A percentile compares a stretch with the other conserved stretches of the same genome.
Conservation (phyloP, 2,888 invertebrate species). For the Agonopterix heracliana region DNA sequence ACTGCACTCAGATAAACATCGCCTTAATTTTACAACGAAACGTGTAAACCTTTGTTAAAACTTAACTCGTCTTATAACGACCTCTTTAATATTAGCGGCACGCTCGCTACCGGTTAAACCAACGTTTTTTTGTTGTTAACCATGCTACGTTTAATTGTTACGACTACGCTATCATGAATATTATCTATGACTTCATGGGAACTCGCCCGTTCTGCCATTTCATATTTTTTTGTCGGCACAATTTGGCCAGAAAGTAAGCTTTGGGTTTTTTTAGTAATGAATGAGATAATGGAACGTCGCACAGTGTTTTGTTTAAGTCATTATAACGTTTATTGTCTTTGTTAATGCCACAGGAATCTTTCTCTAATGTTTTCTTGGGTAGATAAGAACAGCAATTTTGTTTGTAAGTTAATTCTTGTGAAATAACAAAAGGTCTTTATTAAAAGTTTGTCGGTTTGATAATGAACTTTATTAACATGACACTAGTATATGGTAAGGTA, state of each 20-base stretch:
- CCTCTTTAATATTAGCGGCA: conserved; percentile 65
- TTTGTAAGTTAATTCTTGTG: conserved; percentile 11
- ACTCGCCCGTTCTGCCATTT: conserved; percentile 52
- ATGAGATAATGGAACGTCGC: conserved; percentile 43
- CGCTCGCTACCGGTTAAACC: conserved; percentile 66
- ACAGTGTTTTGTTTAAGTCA: conserved; percentile 40
- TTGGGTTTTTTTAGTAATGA: conserved; percentile 59
- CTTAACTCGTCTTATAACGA: conserved; percentile 32
- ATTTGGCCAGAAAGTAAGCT: conserved; percentile 40
- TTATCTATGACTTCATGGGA: conserved; percentile 70
- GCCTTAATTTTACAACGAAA: conserved; percentile 64
- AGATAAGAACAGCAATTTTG: conserved; percentile 37
- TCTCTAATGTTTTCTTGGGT: conserved; percentile 43
- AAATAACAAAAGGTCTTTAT: too few species aligned
- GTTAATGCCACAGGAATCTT: conserved; percentile 47
- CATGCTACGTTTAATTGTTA: conserved; percentile 66
- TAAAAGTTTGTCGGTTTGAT: too few species aligned
- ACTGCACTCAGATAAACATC: conserved; percentile 63
- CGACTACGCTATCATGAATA: conserved; percentile 50
- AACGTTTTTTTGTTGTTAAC: conserved; percentile 43
- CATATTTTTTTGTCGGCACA: conserved; percentile 53
- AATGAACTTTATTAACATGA: neutral
- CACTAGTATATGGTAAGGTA: neutral
- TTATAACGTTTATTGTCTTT: conserved; percentile 50
- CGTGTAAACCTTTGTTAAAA: conserved; percentile 60